Percentiles rank a stretch among this genome's conserved stretches.
These are phyloP conservation scores for Polypterus senegalus DNA, from an alignment of 2,113 vertebrate genomes.

Conservation along the genomic window DNA sequence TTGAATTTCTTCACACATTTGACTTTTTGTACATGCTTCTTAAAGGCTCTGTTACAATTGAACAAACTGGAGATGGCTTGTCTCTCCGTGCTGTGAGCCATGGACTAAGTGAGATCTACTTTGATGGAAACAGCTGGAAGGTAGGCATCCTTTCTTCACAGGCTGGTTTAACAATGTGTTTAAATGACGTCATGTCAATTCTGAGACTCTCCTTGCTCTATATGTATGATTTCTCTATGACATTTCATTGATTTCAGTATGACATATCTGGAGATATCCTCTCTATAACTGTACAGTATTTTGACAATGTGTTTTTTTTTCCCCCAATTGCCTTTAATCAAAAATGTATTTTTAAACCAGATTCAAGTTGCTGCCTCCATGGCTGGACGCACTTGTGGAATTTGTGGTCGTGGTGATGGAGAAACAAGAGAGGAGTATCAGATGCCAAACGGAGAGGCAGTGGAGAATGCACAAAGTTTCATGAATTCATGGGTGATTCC, in stretches of 20 bases:
- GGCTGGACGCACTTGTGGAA: conserved; percentile 56
- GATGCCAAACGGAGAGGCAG: conserved; percentile 41
- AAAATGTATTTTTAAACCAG: conserved; percentile 27
- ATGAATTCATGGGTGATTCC: conserved; percentile 58
- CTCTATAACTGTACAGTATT: too few species aligned
- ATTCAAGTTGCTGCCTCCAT: conserved; percentile 57
- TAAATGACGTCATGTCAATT: too few species aligned
- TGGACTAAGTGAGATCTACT: conserved; percentile 40
- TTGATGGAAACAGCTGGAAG: conserved; percentile 20
- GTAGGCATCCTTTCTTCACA: neutral
- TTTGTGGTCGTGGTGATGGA: conserved; percentile 61
- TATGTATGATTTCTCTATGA: too few species aligned
- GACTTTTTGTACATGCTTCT: conserved; percentile 1
- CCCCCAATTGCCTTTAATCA: too few species aligned
- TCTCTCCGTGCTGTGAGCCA: conserved; percentile 27
- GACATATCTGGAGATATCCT: too few species aligned
- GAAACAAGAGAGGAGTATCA: conserved; percentile 49
- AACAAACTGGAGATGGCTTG: conserved; percentile 21
- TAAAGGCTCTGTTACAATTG: conserved; percentile 33
- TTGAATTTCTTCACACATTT: neutral
- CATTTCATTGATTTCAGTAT: too few species aligned
- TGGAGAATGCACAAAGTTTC: conserved; percentile 45
- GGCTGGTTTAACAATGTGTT: too few species aligned
- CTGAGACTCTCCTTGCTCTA: too few species aligned
- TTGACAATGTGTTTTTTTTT: too few species aligned